Base-by-base conservation (phyloP, 2,113 vertebrate genomes). In the Petroica traversi region DNA sequence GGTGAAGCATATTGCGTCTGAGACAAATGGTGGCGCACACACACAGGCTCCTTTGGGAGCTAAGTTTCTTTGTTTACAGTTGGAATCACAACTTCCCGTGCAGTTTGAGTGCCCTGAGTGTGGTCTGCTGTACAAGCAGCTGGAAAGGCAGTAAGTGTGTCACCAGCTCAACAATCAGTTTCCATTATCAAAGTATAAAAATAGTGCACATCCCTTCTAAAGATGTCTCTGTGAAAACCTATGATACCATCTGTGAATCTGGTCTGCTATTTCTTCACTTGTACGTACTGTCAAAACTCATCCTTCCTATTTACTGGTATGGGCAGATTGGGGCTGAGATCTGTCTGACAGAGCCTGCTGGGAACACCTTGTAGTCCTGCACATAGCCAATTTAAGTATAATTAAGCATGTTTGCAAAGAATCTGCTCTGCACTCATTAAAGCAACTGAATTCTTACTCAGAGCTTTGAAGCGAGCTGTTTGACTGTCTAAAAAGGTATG, bases 311-410 rank as follows among this genome's bases (percentile, higher is more conserved):
- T 86, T 84, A 67, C 66, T 67, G 52, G 43, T 84, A 40, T 58
- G 68, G 75, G 75, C 72, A 94, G 83, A 55, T 64, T n/a, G 84
- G 64, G 41, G 49, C 90, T 51, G 62, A 79, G 61, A 66, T 92
- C 59, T n/a, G n/a, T 62, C 62, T 0, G 3, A 41, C 38, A 79
- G 72, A 87, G 80, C 58, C 58, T 73, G 8, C 58, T 83, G 82
- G 79, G 67, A 93, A 12, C 63, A 85, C 62, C 69, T 58, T 8
- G 10, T 34, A 45, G 73, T 78, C 61, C 62, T 38, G 15, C 45
- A 12, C 69, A 89, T 75, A 48, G 80, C 80, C 69, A 89, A 22
- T 67, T 85, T 34, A 61, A 67, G 43, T 36, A 8, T 36, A 83
- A 63, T 33, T 34, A 80, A 55, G 31, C 3, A 8, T 76, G 28